These are phyloP conservation scores for Yponomeuta cagnagella DNA, from an alignment of 2,888 invertebrate species.

Conservation along the genomic window DNA sequence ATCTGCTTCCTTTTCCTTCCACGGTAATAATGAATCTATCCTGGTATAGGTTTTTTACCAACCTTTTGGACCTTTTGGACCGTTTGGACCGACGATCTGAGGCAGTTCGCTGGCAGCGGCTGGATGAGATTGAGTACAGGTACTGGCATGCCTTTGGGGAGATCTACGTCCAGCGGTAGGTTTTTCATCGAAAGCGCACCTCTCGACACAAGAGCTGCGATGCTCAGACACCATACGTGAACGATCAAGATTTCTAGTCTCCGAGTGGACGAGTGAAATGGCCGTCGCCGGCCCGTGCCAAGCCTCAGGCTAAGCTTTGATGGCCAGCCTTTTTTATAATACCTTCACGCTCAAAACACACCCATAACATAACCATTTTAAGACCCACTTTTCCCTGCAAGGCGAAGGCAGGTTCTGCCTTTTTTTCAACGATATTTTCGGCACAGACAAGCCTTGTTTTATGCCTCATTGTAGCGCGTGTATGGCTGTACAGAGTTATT, in stretches of 20 bases:
- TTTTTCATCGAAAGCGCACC: too few relatives aligned
- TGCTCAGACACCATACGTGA: slow-evolving; percentile 21
- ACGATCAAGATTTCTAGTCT: slow-evolving; percentile 47
- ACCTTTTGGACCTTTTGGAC: too few relatives aligned
- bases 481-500: slow-evolving; percentile 12
- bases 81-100: too few relatives aligned
- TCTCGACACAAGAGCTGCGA: too few relatives aligned
- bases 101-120: too few relatives aligned
- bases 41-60: too few relatives aligned
- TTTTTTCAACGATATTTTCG: slow-evolving; percentile 30
- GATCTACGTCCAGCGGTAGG: too few relatives aligned
- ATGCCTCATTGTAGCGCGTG: slow-evolving; percentile 41
- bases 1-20: too few relatives aligned
- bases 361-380: neutral
- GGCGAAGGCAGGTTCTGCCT: slow-evolving; percentile 21
- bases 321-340: slow-evolving; percentile 19
- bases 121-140: too few relatives aligned
- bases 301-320: slow-evolving; percentile 40
- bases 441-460: slow-evolving; percentile 34
- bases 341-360: slow-evolving; percentile 1
- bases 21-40: too few relatives aligned
- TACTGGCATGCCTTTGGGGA: too few relatives aligned
- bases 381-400: neutral
- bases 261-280: slow-evolving; percentile 27
- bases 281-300: slow-evolving; percentile 46